These are phyloP conservation scores for Zygogramma bicolorata DNA, from an alignment of 2,888 invertebrate species.

Conservation along the genomic window DNA sequence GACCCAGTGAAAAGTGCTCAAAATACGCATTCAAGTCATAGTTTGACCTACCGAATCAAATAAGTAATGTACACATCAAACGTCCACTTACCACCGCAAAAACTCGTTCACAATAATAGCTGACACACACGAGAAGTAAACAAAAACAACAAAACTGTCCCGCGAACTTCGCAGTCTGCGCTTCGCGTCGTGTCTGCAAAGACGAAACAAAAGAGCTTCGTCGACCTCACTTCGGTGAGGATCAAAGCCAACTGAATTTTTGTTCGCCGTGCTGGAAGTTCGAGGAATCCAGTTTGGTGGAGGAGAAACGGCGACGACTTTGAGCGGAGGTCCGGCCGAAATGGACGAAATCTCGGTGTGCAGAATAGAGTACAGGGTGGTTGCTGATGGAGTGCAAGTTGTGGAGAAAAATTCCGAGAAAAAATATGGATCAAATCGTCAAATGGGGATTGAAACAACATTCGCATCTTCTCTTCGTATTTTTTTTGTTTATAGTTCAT, in stretches of 20 bases:
- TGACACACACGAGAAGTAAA: neutral
- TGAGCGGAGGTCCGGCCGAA: neutral
- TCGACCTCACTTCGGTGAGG: slow-evolving; percentile 16
- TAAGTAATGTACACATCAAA: neutral
- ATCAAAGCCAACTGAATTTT: slow-evolving; percentile 29
- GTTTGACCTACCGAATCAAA: too few relatives aligned
- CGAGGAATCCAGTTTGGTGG: slow-evolving; percentile 1
- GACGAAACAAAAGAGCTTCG: slow-evolving; percentile 2
- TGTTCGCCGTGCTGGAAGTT: slow-evolving; percentile 14
- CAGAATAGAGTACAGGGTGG: slow-evolving; percentile 3
- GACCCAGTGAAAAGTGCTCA: too few relatives aligned
- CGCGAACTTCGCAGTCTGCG: slow-evolving; percentile 17
- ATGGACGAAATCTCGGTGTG: neutral
- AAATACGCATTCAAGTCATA: too few relatives aligned
- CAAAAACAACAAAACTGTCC: neutral
- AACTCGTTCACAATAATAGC: neutral
- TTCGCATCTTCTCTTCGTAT: too few relatives aligned
- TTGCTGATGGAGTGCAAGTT: neutral
- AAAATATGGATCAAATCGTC: too few relatives aligned
- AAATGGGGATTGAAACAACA: too few relatives aligned
- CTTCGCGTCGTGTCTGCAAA: slow-evolving; percentile 16
- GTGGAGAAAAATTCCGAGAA: neutral
- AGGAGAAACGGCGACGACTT: slow-evolving; percentile 3
- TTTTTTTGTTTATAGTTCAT: too few relatives aligned
- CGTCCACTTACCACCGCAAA: neutral